Percentiles rank a stretch among this genome's conserved stretches.
Evolutionary conservation across 1,140 invertebrate genomes (phyloP).

Genomic region (Nephila pilipes): DNA sequence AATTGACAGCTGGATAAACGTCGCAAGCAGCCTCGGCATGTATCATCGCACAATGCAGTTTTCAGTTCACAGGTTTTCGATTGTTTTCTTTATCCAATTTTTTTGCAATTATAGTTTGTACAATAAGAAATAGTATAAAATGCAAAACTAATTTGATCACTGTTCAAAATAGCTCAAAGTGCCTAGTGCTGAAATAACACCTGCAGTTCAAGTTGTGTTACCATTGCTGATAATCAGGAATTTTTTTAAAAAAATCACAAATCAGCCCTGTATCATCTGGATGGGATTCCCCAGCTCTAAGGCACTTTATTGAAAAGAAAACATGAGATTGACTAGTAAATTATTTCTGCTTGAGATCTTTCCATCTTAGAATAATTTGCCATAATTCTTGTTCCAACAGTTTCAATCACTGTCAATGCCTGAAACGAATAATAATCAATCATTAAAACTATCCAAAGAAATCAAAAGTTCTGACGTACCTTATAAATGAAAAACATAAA

Average conservation of each 20-base stretch:
- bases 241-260: conserved; percentile 40
- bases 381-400: conserved; percentile 61
- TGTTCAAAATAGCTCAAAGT: conserved; percentile 37
- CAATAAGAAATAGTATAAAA: conserved; percentile 17
- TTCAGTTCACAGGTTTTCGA: neutral
- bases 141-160: conserved; percentile 37
- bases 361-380: conserved; percentile 69
- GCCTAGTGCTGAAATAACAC: neutral
- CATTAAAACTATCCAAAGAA: neutral
- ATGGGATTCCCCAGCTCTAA: conserved; percentile 50
- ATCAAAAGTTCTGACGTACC: neutral
- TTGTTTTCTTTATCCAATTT: neutral
- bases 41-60: neutral
- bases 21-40: neutral
- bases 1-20: neutral
- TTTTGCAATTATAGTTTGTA: neutral
- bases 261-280: neutral
- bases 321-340: conserved; percentile 71
- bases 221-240: neutral
- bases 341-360: conserved; percentile 72
- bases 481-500: neutral
- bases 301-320: conserved; percentile 45
- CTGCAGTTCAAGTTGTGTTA: neutral
- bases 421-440: neutral
- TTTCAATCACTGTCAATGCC: conserved; percentile 67